These are phyloP conservation scores for Mylabris phalerata DNA, from an alignment of 1,140 invertebrate species.

Conservation along the genomic window DNA sequence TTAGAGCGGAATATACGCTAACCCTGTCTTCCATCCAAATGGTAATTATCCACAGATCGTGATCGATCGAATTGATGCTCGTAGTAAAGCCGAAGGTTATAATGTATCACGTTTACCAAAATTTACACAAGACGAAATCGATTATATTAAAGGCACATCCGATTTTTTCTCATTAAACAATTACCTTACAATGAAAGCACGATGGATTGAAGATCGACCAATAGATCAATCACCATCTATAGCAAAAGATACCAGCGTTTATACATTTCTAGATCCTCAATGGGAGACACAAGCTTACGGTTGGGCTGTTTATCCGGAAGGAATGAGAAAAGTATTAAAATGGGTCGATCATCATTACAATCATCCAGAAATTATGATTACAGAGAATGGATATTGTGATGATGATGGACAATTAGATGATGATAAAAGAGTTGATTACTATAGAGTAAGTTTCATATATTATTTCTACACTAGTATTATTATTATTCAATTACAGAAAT, in stretches of 20 bases:
- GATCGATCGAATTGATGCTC: slow-evolving; percentile 37
- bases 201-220: slow-evolving; percentile 40
- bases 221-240: neutral
- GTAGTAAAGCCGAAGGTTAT: slow-evolving; percentile 43
- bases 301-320: slow-evolving; percentile 51
- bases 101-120: slow-evolving; percentile 48
- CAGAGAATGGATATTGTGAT: slow-evolving; percentile 65
- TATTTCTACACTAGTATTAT: neutral
- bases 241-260: neutral
- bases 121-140: slow-evolving; percentile 50
- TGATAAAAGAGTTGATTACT: slow-evolving; percentile 45
- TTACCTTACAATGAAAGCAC: slow-evolving; percentile 43
- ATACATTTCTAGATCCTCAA: neutral
- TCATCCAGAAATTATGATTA: slow-evolving; percentile 61
- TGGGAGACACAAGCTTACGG: slow-evolving; percentile 30
- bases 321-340: slow-evolving; percentile 57
- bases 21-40: slow-evolving; percentile 53
- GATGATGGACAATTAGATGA: slow-evolving; percentile 43
- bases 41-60: slow-evolving; percentile 36
- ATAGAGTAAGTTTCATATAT: slow-evolving; percentile 34
- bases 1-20: slow-evolving; percentile 51
- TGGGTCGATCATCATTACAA: slow-evolving; percentile 63
- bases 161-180: slow-evolving; percentile 37
- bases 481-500: slow-evolving; percentile 36
- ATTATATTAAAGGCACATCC: slow-evolving; percentile 2